These are phyloP conservation scores for Liodrosophila aerea DNA, from an alignment of 2,888 invertebrate species.

Conservation along the genomic window DNA sequence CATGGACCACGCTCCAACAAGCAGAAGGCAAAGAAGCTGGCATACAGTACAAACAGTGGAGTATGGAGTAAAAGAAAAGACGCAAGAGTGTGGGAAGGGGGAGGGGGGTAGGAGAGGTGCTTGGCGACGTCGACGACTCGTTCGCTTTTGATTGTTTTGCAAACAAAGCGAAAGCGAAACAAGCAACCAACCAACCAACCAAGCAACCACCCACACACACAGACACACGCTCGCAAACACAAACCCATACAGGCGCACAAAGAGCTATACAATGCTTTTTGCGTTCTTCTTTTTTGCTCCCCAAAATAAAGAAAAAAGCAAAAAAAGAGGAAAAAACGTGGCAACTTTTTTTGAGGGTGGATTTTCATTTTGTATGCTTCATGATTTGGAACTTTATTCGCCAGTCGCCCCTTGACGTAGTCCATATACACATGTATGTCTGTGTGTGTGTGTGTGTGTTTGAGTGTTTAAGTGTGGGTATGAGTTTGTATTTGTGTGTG, in stretches of 20 bases:
- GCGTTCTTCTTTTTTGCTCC: constrained; percentile 60
- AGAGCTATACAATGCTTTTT: constrained; percentile 60
- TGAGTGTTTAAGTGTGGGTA: constrained; percentile 1
- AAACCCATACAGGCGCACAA: constrained; percentile 19
- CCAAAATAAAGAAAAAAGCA: constrained; percentile 34
- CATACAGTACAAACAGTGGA: constrained; percentile 7
- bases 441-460: constrained; percentile 3
- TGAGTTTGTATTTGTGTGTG: constrained; percentile 29
- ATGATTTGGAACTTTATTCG: constrained; percentile 77
- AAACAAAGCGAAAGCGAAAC: constrained; percentile 73
- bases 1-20: constrained; percentile 42
- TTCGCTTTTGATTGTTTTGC: constrained; percentile 73
- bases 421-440: constrained; percentile 1
- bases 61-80: not conserved
- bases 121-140: constrained; percentile 45
- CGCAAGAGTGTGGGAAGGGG: not conserved
- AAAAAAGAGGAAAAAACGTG: constrained; percentile 50
- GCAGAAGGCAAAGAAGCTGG: constrained; percentile 15
- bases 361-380: constrained; percentile 78
- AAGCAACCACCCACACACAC: constrained; percentile 27
- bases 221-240: constrained; percentile 30
- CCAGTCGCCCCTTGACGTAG: constrained; percentile 41
- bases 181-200: constrained; percentile 30
- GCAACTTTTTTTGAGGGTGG: constrained; percentile 74
- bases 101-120: not conserved